These are phyloP conservation scores for Macropis europaea DNA, from an alignment of 2,888 invertebrate species.

Conservation along the genomic window DNA sequence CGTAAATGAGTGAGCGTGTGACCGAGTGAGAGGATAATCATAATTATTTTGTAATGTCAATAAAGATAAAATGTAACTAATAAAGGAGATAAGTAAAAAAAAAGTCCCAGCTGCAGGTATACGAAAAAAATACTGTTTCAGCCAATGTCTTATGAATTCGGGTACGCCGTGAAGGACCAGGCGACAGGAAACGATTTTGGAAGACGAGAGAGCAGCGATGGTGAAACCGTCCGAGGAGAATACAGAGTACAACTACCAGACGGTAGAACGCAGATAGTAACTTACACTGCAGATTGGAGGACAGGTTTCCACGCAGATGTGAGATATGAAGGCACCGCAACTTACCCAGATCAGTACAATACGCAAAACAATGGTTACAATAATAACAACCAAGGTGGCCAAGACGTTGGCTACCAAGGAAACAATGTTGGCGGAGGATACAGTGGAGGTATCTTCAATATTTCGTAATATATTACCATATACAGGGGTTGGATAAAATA, in stretches of 20 bases:
- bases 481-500: too few species aligned
- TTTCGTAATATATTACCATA: too few species aligned
- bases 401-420: slow-evolving; percentile 57
- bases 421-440: slow-evolving; percentile 58
- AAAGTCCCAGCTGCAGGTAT: too few species aligned
- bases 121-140: slow-evolving; percentile 68
- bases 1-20: too few species aligned
- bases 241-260: slow-evolving; percentile 84
- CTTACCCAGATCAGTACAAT: slow-evolving; percentile 83
- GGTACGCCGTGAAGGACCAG: slow-evolving; percentile 89
- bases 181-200: slow-evolving; percentile 88
- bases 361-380: slow-evolving; percentile 75
- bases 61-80: too few species aligned
- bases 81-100: too few species aligned
- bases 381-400: slow-evolving; percentile 51
- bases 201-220: slow-evolving; percentile 86
- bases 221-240: slow-evolving; percentile 85
- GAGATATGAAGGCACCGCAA: slow-evolving; percentile 86
- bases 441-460: slow-evolving; percentile 51
- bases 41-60: too few species aligned
- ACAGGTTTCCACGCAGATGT: slow-evolving; percentile 91
- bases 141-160: slow-evolving; percentile 90
- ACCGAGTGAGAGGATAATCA: too few species aligned
- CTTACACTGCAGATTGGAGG: slow-evolving; percentile 90
- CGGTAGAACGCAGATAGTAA: slow-evolving; percentile 85